These are phyloP conservation scores for Cryptotis parvus DNA, from an alignment of 2,113 vertebrate genomes.

Conservation along the genomic window DNA sequence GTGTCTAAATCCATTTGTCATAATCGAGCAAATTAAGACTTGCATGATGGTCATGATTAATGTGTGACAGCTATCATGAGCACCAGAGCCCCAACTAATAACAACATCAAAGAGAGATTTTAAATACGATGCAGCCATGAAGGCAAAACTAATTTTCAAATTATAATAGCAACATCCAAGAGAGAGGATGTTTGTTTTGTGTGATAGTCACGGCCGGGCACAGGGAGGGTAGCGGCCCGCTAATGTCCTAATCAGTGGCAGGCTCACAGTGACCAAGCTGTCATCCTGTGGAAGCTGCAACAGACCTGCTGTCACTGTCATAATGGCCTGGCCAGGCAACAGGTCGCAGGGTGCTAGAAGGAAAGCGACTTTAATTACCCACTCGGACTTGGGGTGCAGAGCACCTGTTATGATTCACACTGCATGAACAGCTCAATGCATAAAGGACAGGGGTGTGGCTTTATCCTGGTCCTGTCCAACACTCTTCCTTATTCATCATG, in stretches of 20 bases:
- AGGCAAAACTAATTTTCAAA: conserved; percentile 74
- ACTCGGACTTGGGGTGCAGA: conserved; percentile 16
- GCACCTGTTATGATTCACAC: background rate
- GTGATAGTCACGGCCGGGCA: conserved; percentile 58
- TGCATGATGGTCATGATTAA: conserved; percentile 75
- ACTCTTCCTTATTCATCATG: background rate
- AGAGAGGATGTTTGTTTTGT: conserved; percentile 70
- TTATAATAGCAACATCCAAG: conserved; percentile 72
- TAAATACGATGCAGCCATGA: conserved; percentile 69
- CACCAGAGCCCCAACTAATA: conserved; percentile 70
- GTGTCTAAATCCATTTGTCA: conserved; percentile 80
- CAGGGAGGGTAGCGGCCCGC: conserved; percentile 53
- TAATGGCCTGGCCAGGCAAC: background rate
- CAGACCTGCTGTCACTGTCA: background rate
- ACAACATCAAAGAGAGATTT: conserved; percentile 78
- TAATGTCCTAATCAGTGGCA: conserved; percentile 65
- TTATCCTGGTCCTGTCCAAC: background rate
- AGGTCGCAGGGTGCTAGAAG: conserved; percentile 35
- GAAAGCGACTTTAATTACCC: conserved; percentile 42
- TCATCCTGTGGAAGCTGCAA: background rate
- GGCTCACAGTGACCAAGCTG: conserved; percentile 42
- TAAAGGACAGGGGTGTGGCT: background rate
- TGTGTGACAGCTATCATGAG: conserved; percentile 70
- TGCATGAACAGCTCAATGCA: background rate
- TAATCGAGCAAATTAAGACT: conserved; percentile 79